A percentile compares a stretch with the other conserved stretches of the same genome.
phyloP scores from a whole-genome alignment of 2,797 vertebrate species.

The Somateria mollissima region DNA sequence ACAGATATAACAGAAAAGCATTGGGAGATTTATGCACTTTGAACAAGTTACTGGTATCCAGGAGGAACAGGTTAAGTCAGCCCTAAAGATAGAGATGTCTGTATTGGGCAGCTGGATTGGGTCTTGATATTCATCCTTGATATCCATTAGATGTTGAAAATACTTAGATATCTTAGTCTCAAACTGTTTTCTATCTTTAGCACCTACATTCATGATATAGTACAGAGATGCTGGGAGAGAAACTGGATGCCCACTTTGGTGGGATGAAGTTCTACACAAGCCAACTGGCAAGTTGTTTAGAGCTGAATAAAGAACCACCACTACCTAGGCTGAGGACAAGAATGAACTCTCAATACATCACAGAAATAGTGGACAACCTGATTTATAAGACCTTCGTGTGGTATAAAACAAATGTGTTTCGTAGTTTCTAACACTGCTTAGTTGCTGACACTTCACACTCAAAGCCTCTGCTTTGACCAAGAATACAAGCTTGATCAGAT shows the following conservation, averaged over 20 bases:
- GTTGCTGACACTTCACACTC: not conserved
- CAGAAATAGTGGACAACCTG: not conserved
- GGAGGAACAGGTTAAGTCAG: not conserved
- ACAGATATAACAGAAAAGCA: not conserved
- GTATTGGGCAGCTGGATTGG: not conserved
- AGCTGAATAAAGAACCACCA: not conserved
- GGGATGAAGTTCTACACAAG: not conserved
- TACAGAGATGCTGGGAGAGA: not conserved
- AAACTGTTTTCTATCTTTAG: not conserved
- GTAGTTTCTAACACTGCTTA: not conserved
- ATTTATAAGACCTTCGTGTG: not conserved
- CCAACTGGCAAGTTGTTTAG: not conserved
- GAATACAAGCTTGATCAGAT: not conserved
- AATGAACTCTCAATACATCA: not conserved
- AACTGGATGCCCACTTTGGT: not conserved
- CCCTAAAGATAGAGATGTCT: not conserved
- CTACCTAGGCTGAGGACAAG: not conserved
- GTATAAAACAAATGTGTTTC: not conserved
- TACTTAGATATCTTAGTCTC: not conserved
- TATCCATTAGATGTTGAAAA: not conserved
- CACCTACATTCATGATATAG: not conserved
- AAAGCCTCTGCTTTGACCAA: not conserved
- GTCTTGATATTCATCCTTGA: not conserved
- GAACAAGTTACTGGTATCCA: not conserved
- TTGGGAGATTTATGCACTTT: not conserved